Base-by-base conservation (phyloP, 2,888 invertebrate species). In the Plusia festucae region DNA sequence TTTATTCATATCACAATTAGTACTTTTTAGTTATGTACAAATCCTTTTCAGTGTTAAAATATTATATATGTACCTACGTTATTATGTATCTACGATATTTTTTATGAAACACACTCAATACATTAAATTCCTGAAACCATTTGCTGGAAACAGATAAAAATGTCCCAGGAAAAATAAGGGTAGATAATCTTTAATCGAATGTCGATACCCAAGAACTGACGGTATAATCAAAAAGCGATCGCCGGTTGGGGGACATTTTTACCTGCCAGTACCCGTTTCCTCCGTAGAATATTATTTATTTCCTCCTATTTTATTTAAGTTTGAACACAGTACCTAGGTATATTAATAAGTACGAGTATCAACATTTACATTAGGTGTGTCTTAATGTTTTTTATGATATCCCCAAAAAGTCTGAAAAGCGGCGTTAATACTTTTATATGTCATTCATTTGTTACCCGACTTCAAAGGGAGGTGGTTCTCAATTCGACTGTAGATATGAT, bases 191-290 rank as follows among this genome's bases (percentile, higher is more conserved):
- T 77, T 85, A 82, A 83, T 83, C 79, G 81, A 82, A 79, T 71
- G 62, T 68, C 59, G 59, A 58, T 65, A 58, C 22, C 20, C 46
- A 7, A 20, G 62, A 67, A 70, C 62, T 65, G 62, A 68, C 75
- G 76, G 71, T 78, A 80, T 85, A 85, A 88, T 88, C 86, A 87
- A 86, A 88, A 89, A 85, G 82, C 86, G 84, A 88, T 89, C 83
- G 67, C 34, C 65, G 70, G 44, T 32, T 34, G 18, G 61, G 64
- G 69, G 78, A 79, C 76, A 80, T 74, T 81, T 78, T 76, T 80
- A 83, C 83, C 82, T 81, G 76, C 78, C 65, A 61, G 59, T 70
- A 61, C 40, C 58, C 61, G 54, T 71, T 73, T 67, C 46, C 59
- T 65, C 72, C 51, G 7, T 44, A 65, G 24, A 70, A 77, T 65